These are phyloP conservation scores for Rhynchopsitta pachyrhyncha DNA, from an alignment of 2,113 vertebrate species.

Conservation along the genomic window DNA sequence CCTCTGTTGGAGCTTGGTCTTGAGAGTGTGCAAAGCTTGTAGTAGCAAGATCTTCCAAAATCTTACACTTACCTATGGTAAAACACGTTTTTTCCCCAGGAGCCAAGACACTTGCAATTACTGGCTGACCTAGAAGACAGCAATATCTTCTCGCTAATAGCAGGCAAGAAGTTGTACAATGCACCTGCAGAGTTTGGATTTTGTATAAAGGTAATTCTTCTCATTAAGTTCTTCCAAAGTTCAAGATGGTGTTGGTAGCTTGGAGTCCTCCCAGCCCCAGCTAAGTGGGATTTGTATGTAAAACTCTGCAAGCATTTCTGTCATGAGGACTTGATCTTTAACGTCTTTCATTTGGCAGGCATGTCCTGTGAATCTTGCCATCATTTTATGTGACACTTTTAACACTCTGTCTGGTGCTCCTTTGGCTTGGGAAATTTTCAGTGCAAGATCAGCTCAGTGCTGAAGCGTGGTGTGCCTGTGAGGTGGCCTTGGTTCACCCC, in stretches of 20 bases:
- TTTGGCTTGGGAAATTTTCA: slow-evolving; percentile 28
- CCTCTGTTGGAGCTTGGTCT: not conserved
- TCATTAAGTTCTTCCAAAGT: not conserved
- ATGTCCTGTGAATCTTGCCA: slow-evolving; percentile 39
- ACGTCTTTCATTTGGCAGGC: slow-evolving; percentile 42
- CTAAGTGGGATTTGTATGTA: not conserved
- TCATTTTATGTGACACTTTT: slow-evolving; percentile 22
- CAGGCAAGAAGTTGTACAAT: slow-evolving; percentile 88
- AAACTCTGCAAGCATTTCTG: slow-evolving; percentile 1
- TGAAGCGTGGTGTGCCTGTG: slow-evolving; percentile 7
- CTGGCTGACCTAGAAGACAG: slow-evolving; percentile 93
- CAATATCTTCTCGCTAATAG: slow-evolving; percentile 87
- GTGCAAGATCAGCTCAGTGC: slow-evolving; percentile 1
- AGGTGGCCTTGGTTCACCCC: slow-evolving; percentile 21
- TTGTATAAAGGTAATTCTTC: slow-evolving; percentile 90
- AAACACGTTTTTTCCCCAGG: slow-evolving; percentile 71
- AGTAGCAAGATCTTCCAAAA: not conserved
- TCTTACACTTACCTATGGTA: not conserved
- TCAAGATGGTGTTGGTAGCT: not conserved
- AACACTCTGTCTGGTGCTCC: slow-evolving; percentile 53
- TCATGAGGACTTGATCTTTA: slow-evolving; percentile 32
- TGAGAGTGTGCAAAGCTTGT: not conserved
- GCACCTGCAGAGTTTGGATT: slow-evolving; percentile 92
- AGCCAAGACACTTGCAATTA: slow-evolving; percentile 94
- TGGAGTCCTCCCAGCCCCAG: not conserved